Base-by-base conservation (phyloP, 2,888 invertebrate genomes). In the Andrena trimmerana region DNA sequence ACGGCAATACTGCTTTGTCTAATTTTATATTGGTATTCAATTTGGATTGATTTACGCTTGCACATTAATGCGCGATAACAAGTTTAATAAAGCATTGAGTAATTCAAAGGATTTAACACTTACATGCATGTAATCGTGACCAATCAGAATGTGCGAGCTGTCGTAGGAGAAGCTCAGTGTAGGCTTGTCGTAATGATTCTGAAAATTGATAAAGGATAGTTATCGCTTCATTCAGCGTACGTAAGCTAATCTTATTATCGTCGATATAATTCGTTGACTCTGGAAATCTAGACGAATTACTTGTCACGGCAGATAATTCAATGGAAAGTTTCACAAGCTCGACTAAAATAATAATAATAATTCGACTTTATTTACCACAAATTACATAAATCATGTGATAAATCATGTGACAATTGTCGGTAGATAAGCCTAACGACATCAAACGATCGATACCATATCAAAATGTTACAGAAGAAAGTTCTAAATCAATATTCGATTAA, bases 81-180 rank as follows among this genome's bases (percentile, higher is more conserved):
- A 4, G 29, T 16, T 10, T 6, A 59, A 59, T 29, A 20, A 2
- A 13, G 16, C 42, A 29, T 5, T 2, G 6, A 29, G 16, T 29
- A 42, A 42, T 42, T 29, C 5, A 13, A n/a, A 42, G 7, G 20
- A 24, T 50, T 66, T 16, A 31, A 16, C 48, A 85, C 88, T 86
- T 24, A 88, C 88, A 0, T 3, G n/a, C 4, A 0, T 7, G 7
- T n/a, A 3, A 59, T 88, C 78, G 27, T 85, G 62, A 29, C 75
- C 24, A 7, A 88, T 77, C 5, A 83, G 57, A n/a, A 83, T 33
- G 29, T 62, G n/a, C 16, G 80, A 65, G 8, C 52, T 36, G 31
- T 85, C 66, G 52, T 68, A 42, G 1, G 87, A 88, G 13, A 86
- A 57, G 33, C n/a, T 13, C 33, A 69, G 29, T 8, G 29, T 0